Evolutionary conservation across 2,888 invertebrate genomes (phyloP), one percentile per base, ranked within the genome.

Genomic region (Drosophila buzzatii): DNA sequence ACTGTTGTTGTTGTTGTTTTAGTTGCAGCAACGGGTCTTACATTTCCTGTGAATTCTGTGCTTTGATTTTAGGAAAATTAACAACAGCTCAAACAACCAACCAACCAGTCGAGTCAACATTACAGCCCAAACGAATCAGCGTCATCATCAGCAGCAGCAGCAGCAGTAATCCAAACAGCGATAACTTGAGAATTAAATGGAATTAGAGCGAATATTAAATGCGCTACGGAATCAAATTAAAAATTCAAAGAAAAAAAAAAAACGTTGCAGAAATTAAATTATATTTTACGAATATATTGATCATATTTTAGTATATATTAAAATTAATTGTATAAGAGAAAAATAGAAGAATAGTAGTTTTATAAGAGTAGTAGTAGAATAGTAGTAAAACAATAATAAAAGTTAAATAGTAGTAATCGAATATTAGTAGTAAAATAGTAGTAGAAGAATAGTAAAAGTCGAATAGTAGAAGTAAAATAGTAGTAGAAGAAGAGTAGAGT

Each of bases 41-140:
- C 89, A 90, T 87, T 87, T 87, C 89, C 90, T 87, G 81, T 89
- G 90, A 83, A 90, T 83, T 85, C 83, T 88, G 73, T 74, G 90
- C 90, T 90, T 87, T 87, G 90, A 86, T 90, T 87, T 86, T 83
- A 76, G 84, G 81, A 90, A 86, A 87, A 87, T 87, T 87, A 90
- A 87, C 86, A 90, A 83, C 84, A 86, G 85, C 85, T 87, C 82
- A 89, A 85, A 85, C 88, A 88, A 64, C 61, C 64, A 85, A 57
- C 79, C 88, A 85, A 59, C 82, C 88, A 85, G 88, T 73, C 85
- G 76, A 85, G 85, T 89, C 88, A 85, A 89, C 88, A 89, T 87
- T 90, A 87, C 76, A 74, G 82, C 82, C 79, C 85, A 87, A 89
- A 81, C 90, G 88, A 85, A 85, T 85, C 88, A 83, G 80, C 79